phyloP scores from a whole-genome alignment of 2,113 vertebrate genomes.

The Candoia aspera region DNA sequence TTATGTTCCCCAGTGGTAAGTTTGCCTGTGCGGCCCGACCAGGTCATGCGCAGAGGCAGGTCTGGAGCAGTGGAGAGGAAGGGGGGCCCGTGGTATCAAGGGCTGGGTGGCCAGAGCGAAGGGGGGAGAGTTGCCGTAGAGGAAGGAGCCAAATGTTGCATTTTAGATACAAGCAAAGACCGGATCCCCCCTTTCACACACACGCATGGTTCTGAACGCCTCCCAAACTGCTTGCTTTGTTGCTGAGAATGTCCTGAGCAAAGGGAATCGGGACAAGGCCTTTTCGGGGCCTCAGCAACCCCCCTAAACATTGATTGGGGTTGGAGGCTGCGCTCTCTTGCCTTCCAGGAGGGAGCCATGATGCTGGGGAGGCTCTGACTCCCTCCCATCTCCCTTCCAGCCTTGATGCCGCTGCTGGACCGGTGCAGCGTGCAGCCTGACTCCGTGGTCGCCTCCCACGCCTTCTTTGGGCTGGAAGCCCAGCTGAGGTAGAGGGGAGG shows the following conservation, averaged over 20 bases:
- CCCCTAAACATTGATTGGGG: neutral
- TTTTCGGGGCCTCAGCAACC: neutral
- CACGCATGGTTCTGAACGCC: neutral
- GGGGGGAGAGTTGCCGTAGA: neutral
- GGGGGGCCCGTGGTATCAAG: neutral
- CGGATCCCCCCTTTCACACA: neutral
- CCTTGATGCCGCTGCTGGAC: constrained; percentile 88
- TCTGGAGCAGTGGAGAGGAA: constrained; percentile 10
- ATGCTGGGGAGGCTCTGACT: neutral
- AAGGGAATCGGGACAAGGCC: neutral
- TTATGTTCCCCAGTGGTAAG: constrained; percentile 94
- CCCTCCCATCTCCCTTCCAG: constrained; percentile 67
- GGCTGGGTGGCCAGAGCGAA: accelerated
- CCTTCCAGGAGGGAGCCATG: neutral
- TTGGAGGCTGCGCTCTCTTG: neutral
- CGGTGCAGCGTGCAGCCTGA: constrained; percentile 89
- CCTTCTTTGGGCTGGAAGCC: constrained; percentile 86
- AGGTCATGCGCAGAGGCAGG: accelerated
- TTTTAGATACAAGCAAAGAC: neutral
- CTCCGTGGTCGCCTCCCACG: constrained; percentile 77
- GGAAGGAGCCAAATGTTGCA: constrained; percentile 10
- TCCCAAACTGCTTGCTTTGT: neutral
- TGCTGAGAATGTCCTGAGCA: neutral
- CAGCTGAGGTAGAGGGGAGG: constrained; percentile 81
- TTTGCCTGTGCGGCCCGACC: neutral